These are phyloP conservation scores for Eptatretus atami DNA, from an alignment of 2,797 vertebrate species.

Conservation along the genomic window DNA sequence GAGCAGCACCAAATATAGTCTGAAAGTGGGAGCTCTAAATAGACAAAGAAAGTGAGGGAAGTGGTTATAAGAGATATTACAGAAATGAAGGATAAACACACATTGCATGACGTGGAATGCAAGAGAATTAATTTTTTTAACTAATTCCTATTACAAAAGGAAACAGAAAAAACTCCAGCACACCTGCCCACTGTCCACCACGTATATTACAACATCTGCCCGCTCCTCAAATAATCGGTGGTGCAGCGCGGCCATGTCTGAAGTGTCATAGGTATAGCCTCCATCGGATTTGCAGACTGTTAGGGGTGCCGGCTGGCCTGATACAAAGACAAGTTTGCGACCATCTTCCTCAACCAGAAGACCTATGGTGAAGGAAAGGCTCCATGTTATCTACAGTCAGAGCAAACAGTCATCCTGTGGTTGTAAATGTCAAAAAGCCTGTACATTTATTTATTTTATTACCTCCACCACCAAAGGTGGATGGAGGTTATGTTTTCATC, in stretches of 20 bases:
- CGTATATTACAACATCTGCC: conserved; percentile 48
- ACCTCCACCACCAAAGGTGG: too few relatives aligned
- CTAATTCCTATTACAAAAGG: background rate
- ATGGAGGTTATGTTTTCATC: too few relatives aligned
- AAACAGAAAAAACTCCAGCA: conserved; percentile 8
- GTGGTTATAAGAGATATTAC: too few relatives aligned
- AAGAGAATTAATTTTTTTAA: too few relatives aligned
- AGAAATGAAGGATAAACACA: background rate
- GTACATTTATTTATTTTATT: too few relatives aligned
- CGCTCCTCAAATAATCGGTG: conserved; percentile 46
- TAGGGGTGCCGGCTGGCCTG: conserved; percentile 41
- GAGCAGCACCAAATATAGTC: conserved; percentile 41
- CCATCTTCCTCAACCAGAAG: conserved; percentile 49
- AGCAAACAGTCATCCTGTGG: too few relatives aligned
- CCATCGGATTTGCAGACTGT: conserved; percentile 73
- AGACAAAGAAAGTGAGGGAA: background rate
- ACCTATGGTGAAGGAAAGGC: conserved; percentile 15
- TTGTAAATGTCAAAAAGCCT: too few relatives aligned
- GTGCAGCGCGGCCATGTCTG: conserved; percentile 56
- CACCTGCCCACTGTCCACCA: conserved; percentile 68
- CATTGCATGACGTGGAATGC: too few relatives aligned
- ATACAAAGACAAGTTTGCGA: conserved; percentile 45
- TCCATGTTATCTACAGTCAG: too few relatives aligned
- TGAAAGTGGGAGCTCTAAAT: conserved; percentile 44
- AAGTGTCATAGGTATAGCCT: conserved; percentile 79